phyloP scores from a whole-genome alignment of 2,888 invertebrate genomes.

The Metalampra italica region DNA sequence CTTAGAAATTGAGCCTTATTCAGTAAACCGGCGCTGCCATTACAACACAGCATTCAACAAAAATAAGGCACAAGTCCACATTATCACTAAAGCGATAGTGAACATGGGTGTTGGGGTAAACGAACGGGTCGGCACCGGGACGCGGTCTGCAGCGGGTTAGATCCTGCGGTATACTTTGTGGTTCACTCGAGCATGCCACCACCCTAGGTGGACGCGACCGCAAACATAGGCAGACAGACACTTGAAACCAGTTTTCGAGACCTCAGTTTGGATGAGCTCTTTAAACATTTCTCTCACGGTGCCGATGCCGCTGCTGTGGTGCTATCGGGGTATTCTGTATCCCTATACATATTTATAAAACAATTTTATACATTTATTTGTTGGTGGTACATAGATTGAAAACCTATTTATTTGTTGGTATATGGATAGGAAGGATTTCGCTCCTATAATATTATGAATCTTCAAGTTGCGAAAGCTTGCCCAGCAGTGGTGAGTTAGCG shows the following conservation, averaged over 20 bases:
- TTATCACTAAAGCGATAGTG: too few relatives aligned
- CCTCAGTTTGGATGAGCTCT: conserved; percentile 22
- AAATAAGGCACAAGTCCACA: too few relatives aligned
- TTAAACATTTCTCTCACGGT: conserved; percentile 34
- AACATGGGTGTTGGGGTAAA: conserved; percentile 21
- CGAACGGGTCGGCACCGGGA: neutral
- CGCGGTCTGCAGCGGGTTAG: neutral
- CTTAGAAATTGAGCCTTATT: too few relatives aligned
- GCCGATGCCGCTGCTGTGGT: conserved; percentile 7
- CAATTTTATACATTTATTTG: too few relatives aligned
- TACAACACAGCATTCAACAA: too few relatives aligned
- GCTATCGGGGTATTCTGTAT: conserved; percentile 6
- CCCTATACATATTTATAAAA: too few relatives aligned
- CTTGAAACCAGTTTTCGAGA: conserved; percentile 56
- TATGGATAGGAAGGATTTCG: too few relatives aligned
- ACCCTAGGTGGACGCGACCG: conserved; percentile 54
- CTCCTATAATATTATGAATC: too few relatives aligned
- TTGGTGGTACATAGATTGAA: too few relatives aligned
- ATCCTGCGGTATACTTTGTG: conserved; percentile 56
- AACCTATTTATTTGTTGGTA: too few relatives aligned
- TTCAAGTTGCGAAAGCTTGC: too few relatives aligned
- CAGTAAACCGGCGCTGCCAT: too few relatives aligned
- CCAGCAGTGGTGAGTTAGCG: neutral
- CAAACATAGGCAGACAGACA: conserved; percentile 52
- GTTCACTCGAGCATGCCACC: conserved; percentile 51